A percentile compares a stretch with the other conserved stretches of the same genome.
Evolutionary conservation across 2,797 vertebrate species (phyloP).

Genomic region (Ptychobarbus kaznakovi): DNA sequence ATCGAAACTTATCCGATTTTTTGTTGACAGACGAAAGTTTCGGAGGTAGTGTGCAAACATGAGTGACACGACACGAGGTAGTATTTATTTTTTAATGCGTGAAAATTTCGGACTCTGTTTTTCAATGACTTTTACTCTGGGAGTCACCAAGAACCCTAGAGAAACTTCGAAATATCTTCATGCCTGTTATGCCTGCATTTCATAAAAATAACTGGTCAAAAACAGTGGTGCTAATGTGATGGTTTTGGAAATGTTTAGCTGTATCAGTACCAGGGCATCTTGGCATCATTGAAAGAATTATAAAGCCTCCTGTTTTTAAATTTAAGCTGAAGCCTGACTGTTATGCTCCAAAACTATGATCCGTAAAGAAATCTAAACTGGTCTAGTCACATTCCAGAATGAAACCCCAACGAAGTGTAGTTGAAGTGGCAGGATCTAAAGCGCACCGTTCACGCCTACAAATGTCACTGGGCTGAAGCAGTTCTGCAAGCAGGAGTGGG

Average conservation of each 20-base stretch:
- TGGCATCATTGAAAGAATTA: not conserved
- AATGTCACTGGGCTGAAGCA: slow-evolving; percentile 17
- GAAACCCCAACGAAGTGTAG: not conserved
- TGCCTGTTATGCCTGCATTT: not conserved
- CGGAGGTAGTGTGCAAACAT: too few relatives aligned
- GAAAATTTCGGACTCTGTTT: too few relatives aligned
- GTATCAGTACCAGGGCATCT: not conserved
- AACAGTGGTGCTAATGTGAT: not conserved
- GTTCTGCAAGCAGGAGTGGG: not conserved
- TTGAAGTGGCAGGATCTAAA: not conserved
- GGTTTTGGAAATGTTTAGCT: not conserved
- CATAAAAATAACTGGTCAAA: not conserved
- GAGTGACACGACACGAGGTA: too few relatives aligned
- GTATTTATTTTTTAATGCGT: too few relatives aligned
- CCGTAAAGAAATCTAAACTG: not conserved
- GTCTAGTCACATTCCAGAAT: not conserved
- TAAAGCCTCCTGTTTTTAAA: not conserved
- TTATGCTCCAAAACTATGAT: not conserved
- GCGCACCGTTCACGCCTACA: not conserved
- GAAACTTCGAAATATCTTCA: not conserved
- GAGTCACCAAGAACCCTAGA: not conserved
- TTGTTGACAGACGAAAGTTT: too few relatives aligned
- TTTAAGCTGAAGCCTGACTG: not conserved
- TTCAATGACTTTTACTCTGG: not conserved
- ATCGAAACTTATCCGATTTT: too few relatives aligned